Evolutionary conservation across 2,113 vertebrate species (phyloP), one percentile per base, ranked within the genome.

Genomic region (Ptychochromis oligacanthus): DNA sequence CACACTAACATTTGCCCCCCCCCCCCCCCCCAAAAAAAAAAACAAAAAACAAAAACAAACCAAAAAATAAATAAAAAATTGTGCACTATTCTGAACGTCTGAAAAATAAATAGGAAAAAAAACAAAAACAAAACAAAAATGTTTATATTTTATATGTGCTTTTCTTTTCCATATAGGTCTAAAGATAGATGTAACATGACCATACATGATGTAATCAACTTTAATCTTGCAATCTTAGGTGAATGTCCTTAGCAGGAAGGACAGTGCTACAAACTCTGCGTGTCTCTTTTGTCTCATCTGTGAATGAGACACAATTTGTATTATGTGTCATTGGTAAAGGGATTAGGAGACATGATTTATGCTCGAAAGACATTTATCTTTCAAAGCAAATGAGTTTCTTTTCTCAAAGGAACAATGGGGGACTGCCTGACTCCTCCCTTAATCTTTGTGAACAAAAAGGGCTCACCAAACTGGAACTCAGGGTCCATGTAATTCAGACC

Each of bases 381-480:
- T 95, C 94, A 91, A 94, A 95, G 91, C 92, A 96, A 96, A 96
- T 94, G 91, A 94, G 94, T 93, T 96, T 94, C 94, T 94, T 95
- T 93, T 96, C 95, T 94, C 93, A 89, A 85, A 75, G 87, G 94
- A 94, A 95, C 94, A 95, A 95, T 93, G 85, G 90, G 89, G 92
- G 89, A 79, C 90, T 87, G 91, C 80, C 88, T 89, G 92, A 94
- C 92, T 94, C 93, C 91, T 94, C 94, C 94, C 94, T 94, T 94
- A 94, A 95, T 95, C 95, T 95, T 86, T 93, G 77, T 65, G 90
- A 95, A 94, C 93, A 95, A 90, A 94, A 95, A 94, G 87, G 88
- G 81, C 90, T 91, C 90, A 88, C 88, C 88, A 94, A 93, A 95
- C 86, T 92, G 88, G 93, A 94, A 94, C 91, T 93, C 80, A 89